Conservation (phyloP, 2,888 invertebrate genomes). For the Tetropium fuscum region DNA sequence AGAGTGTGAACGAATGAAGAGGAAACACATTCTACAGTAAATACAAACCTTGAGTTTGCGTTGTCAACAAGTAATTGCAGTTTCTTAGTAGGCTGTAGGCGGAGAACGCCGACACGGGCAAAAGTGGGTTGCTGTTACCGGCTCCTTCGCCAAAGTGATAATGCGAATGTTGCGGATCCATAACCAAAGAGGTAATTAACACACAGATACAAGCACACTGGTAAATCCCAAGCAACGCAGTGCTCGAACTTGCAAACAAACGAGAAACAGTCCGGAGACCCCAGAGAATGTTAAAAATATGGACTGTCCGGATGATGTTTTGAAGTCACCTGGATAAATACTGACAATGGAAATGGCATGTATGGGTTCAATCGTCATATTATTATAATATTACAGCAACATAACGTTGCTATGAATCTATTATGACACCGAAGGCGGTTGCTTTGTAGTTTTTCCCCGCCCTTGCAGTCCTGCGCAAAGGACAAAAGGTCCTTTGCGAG, state of each 20-base stretch:
- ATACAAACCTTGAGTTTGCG: constrained; percentile 67
- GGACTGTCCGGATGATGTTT: constrained; percentile 5
- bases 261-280: not conserved
- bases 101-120: constrained; percentile 69
- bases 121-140: constrained; percentile 49
- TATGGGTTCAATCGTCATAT: constrained; percentile 49
- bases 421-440: constrained; percentile 57
- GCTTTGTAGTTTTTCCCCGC: constrained; percentile 54
- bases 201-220: not conserved
- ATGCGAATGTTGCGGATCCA: constrained; percentile 48
- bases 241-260: not conserved
- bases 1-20: no score
- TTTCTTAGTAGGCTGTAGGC: constrained; percentile 74
- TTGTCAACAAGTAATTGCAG: constrained; percentile 75
- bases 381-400: constrained; percentile 49
- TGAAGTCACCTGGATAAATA: constrained; percentile 47
- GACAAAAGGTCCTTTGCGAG: constrained; percentile 37
- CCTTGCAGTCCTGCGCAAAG: constrained; percentile 55
- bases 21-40: not conserved
- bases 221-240: not conserved
- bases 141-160: constrained; percentile 56
- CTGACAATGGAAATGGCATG: constrained; percentile 50
- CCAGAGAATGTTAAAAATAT: not conserved
- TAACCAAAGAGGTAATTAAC: constrained; percentile 23
- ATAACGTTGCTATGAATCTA: constrained; percentile 57